These are phyloP conservation scores for Catonia carolina DNA, from an alignment of 2,888 invertebrate genomes.

Conservation along the genomic window DNA sequence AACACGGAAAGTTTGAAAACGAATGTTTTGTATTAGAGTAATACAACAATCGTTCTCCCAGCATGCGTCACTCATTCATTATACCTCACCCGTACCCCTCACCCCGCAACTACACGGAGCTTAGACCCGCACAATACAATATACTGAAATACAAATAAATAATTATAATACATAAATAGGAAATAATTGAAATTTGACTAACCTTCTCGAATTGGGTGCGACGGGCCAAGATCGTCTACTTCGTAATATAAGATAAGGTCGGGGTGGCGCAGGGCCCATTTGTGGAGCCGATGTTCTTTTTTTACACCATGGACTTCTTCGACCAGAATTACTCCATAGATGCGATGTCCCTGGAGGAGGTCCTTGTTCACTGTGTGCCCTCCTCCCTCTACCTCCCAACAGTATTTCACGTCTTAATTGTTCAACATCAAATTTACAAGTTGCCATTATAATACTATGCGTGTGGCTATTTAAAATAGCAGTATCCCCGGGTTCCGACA, in stretches of 20 bases:
- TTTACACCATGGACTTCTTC: conserved; percentile 47
- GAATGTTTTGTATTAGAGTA: no score
- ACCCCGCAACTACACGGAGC: no score
- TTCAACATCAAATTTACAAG: conserved; percentile 33
- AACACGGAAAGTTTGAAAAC: no score
- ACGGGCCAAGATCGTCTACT: conserved; percentile 70
- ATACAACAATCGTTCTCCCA: no score
- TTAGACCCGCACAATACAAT: no score
- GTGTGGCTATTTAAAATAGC: no score
- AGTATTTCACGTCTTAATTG: conserved; percentile 46
- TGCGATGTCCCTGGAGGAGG: conserved; percentile 54
- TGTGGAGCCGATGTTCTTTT: conserved; percentile 67
- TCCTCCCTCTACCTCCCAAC: conserved; percentile 49
- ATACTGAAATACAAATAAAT: no score
- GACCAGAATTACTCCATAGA: conserved; percentile 55
- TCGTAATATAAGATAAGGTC: conserved; percentile 56
- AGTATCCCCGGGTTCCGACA: no score
- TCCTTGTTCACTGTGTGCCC: conserved; percentile 64
- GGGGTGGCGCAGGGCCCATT: conserved; percentile 46
- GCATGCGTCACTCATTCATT: no score
- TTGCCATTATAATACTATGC: conserved; percentile 9
- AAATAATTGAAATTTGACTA: no score
- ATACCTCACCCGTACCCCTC: no score
- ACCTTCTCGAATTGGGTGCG: conserved; percentile 64
- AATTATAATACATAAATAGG: no score